phyloP scores from a whole-genome alignment of 2,888 invertebrate species.

The Anarsia innoxiella region DNA sequence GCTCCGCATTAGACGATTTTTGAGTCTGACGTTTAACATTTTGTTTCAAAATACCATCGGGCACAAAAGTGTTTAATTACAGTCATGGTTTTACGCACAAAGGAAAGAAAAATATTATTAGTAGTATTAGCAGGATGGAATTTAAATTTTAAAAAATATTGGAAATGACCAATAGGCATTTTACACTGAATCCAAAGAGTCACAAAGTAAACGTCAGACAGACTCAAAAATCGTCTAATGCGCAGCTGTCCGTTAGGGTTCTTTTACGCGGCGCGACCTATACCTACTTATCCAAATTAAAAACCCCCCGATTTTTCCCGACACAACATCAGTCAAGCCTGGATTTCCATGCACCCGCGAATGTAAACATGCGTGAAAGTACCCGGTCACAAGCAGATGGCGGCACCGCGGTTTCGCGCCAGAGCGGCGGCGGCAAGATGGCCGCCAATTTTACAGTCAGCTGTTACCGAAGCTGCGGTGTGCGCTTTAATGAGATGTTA shows the following conservation, averaged over 20 bases:
- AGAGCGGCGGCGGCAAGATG: background rate
- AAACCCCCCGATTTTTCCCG: background rate
- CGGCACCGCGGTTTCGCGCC: background rate
- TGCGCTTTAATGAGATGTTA: too few species aligned
- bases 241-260: background rate
- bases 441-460: background rate
- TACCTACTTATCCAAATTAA: too few species aligned
- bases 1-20: too few species aligned
- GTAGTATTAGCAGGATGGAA: too few species aligned
- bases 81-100: too few species aligned
- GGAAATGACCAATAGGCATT: too few species aligned
- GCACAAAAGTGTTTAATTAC: too few species aligned
- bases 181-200: background rate
- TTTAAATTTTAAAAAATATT: background rate
- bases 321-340: background rate
- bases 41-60: too few species aligned
- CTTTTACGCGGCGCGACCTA: background rate
- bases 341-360: background rate
- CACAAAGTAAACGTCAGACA: background rate
- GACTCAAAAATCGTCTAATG: background rate
- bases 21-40: too few species aligned
- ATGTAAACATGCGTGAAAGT: background rate
- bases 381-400: background rate
- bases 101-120: too few species aligned
- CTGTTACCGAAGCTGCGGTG: background rate